phyloP scores from a whole-genome alignment of 2,797 vertebrate species.

The Anabacerthia variegaticeps region DNA sequence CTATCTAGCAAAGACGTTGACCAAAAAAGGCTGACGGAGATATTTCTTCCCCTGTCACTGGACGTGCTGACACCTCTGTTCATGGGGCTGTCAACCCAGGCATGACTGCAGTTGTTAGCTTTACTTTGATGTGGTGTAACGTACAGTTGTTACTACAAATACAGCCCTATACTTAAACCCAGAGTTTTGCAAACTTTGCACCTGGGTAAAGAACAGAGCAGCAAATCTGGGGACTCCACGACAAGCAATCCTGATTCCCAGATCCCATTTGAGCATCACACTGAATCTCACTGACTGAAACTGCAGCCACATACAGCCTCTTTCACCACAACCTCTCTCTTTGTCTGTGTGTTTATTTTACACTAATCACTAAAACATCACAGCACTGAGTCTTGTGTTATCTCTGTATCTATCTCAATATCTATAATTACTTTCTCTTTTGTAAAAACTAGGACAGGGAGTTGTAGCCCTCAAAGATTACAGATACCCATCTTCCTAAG shows the following conservation, averaged over 20 bases:
- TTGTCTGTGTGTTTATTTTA: not conserved
- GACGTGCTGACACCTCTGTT: not conserved
- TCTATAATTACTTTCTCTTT: constrained; percentile 61
- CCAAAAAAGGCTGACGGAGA: not conserved
- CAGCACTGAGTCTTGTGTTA: constrained; percentile 2
- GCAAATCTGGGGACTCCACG: not conserved
- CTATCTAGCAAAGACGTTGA: not conserved
- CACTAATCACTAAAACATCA: constrained; percentile 39
- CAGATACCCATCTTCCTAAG: constrained; percentile 59
- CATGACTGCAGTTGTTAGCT: not conserved
- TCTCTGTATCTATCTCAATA: constrained; percentile 54
- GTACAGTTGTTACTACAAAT: constrained; percentile 4
- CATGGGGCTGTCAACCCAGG: accelerated
- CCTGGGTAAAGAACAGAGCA: not conserved
- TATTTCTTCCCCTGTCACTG: not conserved
- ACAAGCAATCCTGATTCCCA: not conserved
- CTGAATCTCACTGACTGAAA: not conserved
- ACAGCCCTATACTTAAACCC: not conserved
- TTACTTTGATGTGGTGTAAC: constrained; percentile 27
- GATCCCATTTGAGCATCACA: not conserved
- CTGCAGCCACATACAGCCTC: not conserved
- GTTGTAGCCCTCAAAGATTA: constrained; percentile 66
- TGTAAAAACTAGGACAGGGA: constrained; percentile 53
- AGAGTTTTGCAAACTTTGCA: not conserved
- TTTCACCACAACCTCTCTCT: not conserved